Conservation (phyloP, 2,888 invertebrate genomes). For the Parnassius glacialis region DNA sequence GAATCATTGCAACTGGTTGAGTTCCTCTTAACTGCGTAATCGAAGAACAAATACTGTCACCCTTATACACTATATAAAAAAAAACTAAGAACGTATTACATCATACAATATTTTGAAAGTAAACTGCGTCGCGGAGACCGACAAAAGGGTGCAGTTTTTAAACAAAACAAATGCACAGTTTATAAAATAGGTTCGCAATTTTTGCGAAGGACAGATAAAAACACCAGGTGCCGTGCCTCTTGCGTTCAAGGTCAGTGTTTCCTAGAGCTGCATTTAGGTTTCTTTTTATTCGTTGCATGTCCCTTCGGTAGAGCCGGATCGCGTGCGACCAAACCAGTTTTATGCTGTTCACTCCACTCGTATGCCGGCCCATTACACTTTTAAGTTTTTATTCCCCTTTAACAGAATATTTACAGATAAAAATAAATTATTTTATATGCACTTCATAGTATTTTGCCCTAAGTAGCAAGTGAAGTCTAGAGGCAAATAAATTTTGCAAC, state of each 20-base stretch:
- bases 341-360: constrained; percentile 60
- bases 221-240: constrained; percentile 78
- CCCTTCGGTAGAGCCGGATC: constrained; percentile 67
- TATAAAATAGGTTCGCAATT: constrained; percentile 70
- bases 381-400: constrained; percentile 55
- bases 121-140: constrained; percentile 17
- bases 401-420: constrained; percentile 40
- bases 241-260: constrained; percentile 77
- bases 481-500: too few species aligned
- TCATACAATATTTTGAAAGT: constrained; percentile 10
- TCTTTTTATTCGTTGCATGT: constrained; percentile 78
- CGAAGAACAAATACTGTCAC: constrained; percentile 26
- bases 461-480: too few species aligned
- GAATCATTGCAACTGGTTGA: constrained; percentile 42
- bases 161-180: constrained; percentile 35
- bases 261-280: constrained; percentile 79
- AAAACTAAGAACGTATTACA: constrained; percentile 21
- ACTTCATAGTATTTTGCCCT: constrained; percentile 1
- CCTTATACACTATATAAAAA: constrained; percentile 7
- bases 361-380: constrained; percentile 59
- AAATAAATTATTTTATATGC: constrained; percentile 14
- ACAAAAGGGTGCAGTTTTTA: constrained; percentile 9
- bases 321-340: constrained; percentile 80
- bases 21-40: constrained; percentile 27
- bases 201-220: constrained; percentile 75